Evolutionary conservation across 2,888 invertebrate species (phyloP), one percentile per base, ranked within the genome.

Genomic region (Drosophila eohydei): DNA sequence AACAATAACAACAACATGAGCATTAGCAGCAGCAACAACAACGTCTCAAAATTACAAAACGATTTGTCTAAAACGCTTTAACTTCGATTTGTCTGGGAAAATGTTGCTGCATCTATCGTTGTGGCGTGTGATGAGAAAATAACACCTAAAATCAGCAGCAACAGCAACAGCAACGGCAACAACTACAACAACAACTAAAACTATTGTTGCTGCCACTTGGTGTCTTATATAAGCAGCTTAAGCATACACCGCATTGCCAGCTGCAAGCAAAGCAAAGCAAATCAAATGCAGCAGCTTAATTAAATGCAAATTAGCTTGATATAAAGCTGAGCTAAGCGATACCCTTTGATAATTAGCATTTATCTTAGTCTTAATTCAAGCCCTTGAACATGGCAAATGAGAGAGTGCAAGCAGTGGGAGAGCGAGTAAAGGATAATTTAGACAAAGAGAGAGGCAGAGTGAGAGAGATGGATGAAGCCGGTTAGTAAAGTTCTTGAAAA

Each of bases 21-120:
- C 14, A 32, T 12, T 34, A 50, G 4, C 51, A 41, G 34, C 41
- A 58, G 21, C 54, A 67, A 56, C 56, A 70, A 46, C 63, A 61
- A 28, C 54, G 76, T 38, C 57, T 52, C 48, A 59, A 83, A 82
- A 86, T 88, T 83, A 85, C 85, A 82, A 88, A 85, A 77, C 90
- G 75, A 89, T 88, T 86, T 82, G 79, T 70, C 62, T 62, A 48
- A 56, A 74, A 59, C 58, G 66, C 67, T 81, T 77, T 61, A 71
- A 32, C 55, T 72, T 80, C 78, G 75, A 88, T 76, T 78, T 80
- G 71, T 78, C 64, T 85, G 89, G 82, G 89, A 89, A 85, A 85
- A 87, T 87, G 74, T 74, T 68, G 65, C 66, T 65, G 78, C 83
- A 77, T 82, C 80, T 73, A 77, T 71, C 73, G 73, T 72, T 41